phyloP scores from a whole-genome alignment of 2,888 invertebrate genomes.

The Oscheius sp. region DNA sequence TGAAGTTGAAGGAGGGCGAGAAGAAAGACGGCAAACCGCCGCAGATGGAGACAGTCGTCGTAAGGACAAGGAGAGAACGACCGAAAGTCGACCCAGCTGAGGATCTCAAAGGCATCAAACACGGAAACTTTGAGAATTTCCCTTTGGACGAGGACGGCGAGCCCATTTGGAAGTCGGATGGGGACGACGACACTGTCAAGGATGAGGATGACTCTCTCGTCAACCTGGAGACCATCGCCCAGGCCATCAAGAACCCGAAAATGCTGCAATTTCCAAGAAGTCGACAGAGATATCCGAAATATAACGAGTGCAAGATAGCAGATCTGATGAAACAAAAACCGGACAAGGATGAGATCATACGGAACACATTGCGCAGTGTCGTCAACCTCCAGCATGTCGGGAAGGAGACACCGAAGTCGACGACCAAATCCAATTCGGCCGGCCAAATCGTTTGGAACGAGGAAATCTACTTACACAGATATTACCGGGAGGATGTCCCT shows the following conservation, averaged over 20 bases:
- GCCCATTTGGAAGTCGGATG: constrained; percentile 12
- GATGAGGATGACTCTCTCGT: constrained; percentile 2
- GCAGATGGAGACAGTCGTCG: background rate
- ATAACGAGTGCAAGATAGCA: background rate
- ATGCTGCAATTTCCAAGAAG: background rate
- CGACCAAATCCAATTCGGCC: background rate
- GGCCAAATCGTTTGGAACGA: background rate
- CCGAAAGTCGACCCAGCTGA: background rate
- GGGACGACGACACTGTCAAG: constrained; percentile 7
- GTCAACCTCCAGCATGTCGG: background rate
- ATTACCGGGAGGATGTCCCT: constrained; percentile 8
- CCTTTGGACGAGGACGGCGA: constrained; percentile 13
- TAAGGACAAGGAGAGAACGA: background rate
- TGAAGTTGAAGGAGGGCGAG: background rate
- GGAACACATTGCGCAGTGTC: constrained; percentile 19
- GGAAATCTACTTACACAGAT: background rate
- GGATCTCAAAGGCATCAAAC: background rate
- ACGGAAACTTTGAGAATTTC: background rate
- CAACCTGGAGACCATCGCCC: constrained; percentile 17
- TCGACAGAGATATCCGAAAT: background rate
- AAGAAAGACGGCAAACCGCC: background rate
- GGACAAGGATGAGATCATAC: constrained; percentile 7
- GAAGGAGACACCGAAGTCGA: no score
- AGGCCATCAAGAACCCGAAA: constrained; percentile 13
- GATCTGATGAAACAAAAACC: constrained; percentile 8